phyloP scores from a whole-genome alignment of 2,797 vertebrate genomes.

The Vultur gryphus region DNA sequence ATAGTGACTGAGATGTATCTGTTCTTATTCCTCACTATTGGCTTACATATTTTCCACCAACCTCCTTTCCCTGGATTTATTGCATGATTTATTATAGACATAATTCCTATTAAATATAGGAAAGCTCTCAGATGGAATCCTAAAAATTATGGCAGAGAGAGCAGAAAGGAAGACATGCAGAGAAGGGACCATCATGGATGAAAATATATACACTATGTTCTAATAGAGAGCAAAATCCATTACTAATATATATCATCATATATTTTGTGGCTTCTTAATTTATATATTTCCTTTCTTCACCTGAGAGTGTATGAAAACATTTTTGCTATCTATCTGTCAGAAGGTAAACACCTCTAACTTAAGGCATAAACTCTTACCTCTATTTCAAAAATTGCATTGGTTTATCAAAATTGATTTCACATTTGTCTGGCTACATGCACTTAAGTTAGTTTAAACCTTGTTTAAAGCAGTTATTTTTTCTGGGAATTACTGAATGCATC shows the following conservation, averaged over 20 bases:
- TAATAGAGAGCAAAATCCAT: not conserved
- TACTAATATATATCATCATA: not conserved
- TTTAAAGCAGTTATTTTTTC: not conserved
- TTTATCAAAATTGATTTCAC: not conserved
- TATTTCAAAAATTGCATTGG: not conserved
- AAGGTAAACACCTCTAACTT: not conserved
- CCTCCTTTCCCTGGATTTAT: not conserved
- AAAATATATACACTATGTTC: not conserved
- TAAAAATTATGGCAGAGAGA: not conserved
- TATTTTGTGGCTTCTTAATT: not conserved
- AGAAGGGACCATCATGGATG: not conserved
- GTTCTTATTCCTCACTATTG: not conserved
- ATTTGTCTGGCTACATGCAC: not conserved
- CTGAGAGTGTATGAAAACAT: not conserved
- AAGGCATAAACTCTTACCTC: not conserved
- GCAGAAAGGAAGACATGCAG: not conserved
- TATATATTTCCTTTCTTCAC: not conserved
- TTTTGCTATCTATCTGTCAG: not conserved
- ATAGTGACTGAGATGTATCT: not conserved
- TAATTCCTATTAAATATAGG: not conserved
- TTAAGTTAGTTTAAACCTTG: conserved; percentile 3
- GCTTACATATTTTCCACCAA: not conserved
- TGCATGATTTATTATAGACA: not conserved
- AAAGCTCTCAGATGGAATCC: not conserved
- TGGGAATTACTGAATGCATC: not conserved